Evolutionary conservation across 2,888 invertebrate species (phyloP).

Genomic region (Nephrotoma appendiculata): DNA sequence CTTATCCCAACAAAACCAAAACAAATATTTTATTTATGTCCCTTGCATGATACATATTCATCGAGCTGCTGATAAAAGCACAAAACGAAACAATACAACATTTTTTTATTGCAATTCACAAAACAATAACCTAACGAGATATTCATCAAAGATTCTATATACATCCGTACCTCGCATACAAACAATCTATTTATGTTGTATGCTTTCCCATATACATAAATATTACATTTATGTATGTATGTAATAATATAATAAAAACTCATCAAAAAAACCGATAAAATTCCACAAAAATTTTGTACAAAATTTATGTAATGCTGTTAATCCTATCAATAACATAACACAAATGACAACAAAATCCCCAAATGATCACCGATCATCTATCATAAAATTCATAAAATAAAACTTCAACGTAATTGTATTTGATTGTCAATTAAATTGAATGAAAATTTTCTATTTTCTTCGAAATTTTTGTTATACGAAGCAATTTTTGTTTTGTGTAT

Average conservation of each 20-base stretch:
- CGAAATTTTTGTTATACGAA: neutral
- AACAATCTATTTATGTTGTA: neutral
- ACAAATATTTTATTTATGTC: neutral
- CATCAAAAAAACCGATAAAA: neutral
- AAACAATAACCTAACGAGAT: neutral
- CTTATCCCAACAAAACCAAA: neutral
- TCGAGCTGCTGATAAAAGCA: neutral
- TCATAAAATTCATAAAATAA: neutral
- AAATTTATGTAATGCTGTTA: neutral
- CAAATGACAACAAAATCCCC: neutral
- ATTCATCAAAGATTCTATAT: neutral
- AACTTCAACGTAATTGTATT: neutral
- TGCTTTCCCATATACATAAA: neutral
- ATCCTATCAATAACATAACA: neutral
- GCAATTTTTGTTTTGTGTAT: neutral
- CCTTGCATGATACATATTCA: neutral
- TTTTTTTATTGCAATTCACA: neutral
- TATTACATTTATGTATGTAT: neutral
- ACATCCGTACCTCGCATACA: neutral
- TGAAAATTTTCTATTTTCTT: neutral
- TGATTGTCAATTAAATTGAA: neutral
- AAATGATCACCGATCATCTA: neutral
- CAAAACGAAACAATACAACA: neutral
- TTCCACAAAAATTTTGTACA: neutral
- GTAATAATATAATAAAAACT: neutral